Conservation (phyloP, 1,140 invertebrate species). For the Heliconius congener region DNA sequence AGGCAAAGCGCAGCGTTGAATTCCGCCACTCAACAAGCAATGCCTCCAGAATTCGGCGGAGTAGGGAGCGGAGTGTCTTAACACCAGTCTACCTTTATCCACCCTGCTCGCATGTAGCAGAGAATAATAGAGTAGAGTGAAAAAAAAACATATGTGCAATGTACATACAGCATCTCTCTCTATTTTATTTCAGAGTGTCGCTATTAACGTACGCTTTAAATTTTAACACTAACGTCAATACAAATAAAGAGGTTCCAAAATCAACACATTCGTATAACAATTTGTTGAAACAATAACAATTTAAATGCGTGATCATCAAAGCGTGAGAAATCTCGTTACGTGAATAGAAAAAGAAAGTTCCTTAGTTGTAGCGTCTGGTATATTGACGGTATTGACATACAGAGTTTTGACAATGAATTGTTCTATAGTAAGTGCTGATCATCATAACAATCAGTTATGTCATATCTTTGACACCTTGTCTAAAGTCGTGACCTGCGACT, state of each 20-base stretch:
- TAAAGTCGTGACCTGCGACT: slow-evolving; percentile 23
- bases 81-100: too few relatives aligned
- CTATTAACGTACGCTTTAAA: not conserved
- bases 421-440: slow-evolving; percentile 34
- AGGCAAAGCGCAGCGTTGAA: too few relatives aligned
- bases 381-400: slow-evolving; percentile 31
- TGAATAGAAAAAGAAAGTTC: slow-evolving; percentile 52
- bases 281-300: slow-evolving; percentile 37
- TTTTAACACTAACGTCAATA: not conserved
- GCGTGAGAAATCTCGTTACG: slow-evolving; percentile 52
- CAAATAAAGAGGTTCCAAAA: slow-evolving; percentile 32
- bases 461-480: slow-evolving; percentile 24
- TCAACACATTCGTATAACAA: slow-evolving; percentile 21
- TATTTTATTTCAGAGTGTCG: not conserved
- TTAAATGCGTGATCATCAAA: slow-evolving; percentile 44
- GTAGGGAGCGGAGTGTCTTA: too few relatives aligned
- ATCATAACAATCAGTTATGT: slow-evolving; percentile 41
- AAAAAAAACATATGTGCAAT: too few relatives aligned
- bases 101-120: too few relatives aligned
- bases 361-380: slow-evolving; percentile 24
- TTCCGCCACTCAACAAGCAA: too few relatives aligned
- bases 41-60: too few relatives aligned
- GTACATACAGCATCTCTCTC: not conserved
- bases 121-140: too few relatives aligned
- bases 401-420: slow-evolving; percentile 26